These are phyloP conservation scores for Prosapia bicincta DNA, from an alignment of 2,888 invertebrate species.

Conservation along the genomic window DNA sequence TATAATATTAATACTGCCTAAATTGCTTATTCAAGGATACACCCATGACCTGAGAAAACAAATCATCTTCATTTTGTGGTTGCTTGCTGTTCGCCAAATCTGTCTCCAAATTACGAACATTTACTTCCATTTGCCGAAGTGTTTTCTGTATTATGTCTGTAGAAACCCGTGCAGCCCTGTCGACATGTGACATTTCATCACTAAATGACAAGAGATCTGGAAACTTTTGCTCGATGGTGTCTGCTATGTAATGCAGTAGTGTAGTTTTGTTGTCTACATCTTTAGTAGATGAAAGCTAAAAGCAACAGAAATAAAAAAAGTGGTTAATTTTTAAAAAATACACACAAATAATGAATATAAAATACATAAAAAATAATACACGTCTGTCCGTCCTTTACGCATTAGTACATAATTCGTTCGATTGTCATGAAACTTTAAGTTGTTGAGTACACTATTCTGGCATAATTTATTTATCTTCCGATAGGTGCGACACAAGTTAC, in stretches of 20 bases:
- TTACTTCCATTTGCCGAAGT: conserved; percentile 80
- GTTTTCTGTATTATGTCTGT: conserved; percentile 78
- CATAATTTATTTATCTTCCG: too few species aligned
- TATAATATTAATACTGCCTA: too few species aligned
- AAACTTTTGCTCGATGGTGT: conserved; percentile 83
- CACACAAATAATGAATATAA: too few species aligned
- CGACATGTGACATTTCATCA: conserved; percentile 88
- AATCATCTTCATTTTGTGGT: conserved; percentile 76
- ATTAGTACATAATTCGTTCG: too few species aligned
- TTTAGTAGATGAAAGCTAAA: conserved; percentile 80
- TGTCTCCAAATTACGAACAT: conserved; percentile 83
- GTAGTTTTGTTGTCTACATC: conserved; percentile 91
- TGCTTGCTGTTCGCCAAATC: conserved; percentile 82
- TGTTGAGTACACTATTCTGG: too few species aligned
- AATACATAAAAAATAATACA: too few species aligned
- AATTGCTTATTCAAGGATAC: conserved; percentile 58
- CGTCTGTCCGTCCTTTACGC: too few species aligned
- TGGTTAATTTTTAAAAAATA: too few species aligned
- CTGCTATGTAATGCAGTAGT: conserved; percentile 86
- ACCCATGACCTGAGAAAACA: conserved; percentile 83
- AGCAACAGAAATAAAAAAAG: too few species aligned
- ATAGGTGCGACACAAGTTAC: too few species aligned
- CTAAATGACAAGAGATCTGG: conserved; percentile 78
- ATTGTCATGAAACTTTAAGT: too few species aligned
- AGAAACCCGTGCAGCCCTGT: conserved; percentile 56